Evolutionary conservation across 2,888 invertebrate species (phyloP).

Genomic region (Anthophora plumipes): DNA sequence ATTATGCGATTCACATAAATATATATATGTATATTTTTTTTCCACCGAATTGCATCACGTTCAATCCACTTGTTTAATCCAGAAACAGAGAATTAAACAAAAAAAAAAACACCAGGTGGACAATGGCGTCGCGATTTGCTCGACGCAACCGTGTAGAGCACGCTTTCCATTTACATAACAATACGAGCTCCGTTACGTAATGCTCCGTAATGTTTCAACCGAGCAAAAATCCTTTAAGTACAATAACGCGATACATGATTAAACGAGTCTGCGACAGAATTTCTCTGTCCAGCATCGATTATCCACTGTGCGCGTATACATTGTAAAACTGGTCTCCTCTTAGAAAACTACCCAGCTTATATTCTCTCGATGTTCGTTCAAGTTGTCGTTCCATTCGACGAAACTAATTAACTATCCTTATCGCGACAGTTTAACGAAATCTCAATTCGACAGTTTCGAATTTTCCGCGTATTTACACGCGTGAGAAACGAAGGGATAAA

Average conservation of each 20-base stretch:
- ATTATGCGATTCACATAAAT: no score
- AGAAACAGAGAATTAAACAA: background rate
- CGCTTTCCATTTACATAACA: slow-evolving; percentile 25
- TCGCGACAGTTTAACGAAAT: no score
- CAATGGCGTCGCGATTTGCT: slow-evolving; percentile 4
- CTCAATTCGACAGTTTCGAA: no score
- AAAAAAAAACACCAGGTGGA: slow-evolving; percentile 1
- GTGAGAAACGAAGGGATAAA: background rate
- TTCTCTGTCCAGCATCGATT: background rate
- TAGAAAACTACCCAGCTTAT: no score
- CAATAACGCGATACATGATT: slow-evolving; percentile 1
- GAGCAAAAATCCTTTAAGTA: background rate
- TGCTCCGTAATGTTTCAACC: slow-evolving; percentile 6
- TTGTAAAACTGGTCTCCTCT: background rate
- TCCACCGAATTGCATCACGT: no score
- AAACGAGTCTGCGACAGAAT: background rate
- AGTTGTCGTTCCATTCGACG: no score
- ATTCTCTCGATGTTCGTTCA: no score
- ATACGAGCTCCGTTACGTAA: slow-evolving; percentile 20
- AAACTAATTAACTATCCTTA: no score
- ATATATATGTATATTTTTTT: no score
- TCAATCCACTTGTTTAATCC: background rate
- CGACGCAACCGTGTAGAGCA: background rate
- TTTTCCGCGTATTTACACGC: no score
- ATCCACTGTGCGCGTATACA: no score